Evolutionary conservation across 1,140 invertebrate genomes (phyloP), one percentile per base, ranked within the genome.

Genomic region (Bombus waltoni): DNA sequence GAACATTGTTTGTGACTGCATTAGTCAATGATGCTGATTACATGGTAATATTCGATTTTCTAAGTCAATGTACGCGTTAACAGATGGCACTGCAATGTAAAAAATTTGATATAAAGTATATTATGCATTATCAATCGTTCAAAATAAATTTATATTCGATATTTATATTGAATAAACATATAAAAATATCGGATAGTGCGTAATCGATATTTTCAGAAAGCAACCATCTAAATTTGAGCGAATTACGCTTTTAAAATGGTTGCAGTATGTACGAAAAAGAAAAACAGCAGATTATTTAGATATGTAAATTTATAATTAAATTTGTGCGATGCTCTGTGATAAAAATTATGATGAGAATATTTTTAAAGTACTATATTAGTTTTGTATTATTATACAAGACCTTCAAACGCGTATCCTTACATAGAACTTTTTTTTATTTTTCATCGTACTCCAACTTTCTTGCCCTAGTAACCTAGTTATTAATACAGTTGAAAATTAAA

Each of bases 391-490:
- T 81, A 77, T 35, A 78, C 44, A 73, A 65, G 59, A 44, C 65
- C 32, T 81, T 80, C n/a, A 81, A 77, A 38, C 40, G 77, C 44
- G 57, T 42, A 76, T 81, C 65, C 80, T 89, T 87, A 38, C 35
- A 66, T 77, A 72, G 68, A 65, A 68, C 44, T 83, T 70, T 90
- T 81, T 72, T 81, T 71, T 80, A 73, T 66, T 65, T 35, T 53
- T 44, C n/a, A 22, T 66, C 57, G 57, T n/a, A 40, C 62, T 70
- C 35, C 83, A 78, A 77, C 77, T 82, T 47, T 25, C 85, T 83
- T 83, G 87, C 83, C 70, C 87, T 73, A 91, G 78, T 91, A 83
- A 91, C 87, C 89, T 53, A 90, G 73, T 89, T 91, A 89, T 87
- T 59, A 70, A 32, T 79, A 35, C 42, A 62, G 53, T 59, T 68